Conservation (phyloP, 2,888 invertebrate genomes). For the Polylopha cassiicola region DNA sequence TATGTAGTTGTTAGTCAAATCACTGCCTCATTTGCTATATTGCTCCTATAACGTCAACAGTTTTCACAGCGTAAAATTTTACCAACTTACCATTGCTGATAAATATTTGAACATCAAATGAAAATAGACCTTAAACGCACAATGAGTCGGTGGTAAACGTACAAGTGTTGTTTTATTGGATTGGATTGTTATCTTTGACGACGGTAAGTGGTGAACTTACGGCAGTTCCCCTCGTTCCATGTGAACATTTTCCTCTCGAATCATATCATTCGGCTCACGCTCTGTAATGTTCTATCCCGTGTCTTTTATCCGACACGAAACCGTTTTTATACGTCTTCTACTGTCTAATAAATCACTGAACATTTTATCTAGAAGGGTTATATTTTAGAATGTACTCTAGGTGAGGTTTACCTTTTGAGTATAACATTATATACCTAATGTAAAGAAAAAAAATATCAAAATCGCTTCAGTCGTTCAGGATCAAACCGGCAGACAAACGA, state of each 20-base stretch:
- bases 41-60: slow-evolving; percentile 9
- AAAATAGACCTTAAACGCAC: slow-evolving; percentile 4
- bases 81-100: slow-evolving; percentile 8
- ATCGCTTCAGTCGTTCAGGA: too few species aligned
- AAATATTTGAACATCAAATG: background rate
- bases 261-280: slow-evolving; percentile 19
- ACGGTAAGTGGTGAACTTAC: slow-evolving; percentile 16
- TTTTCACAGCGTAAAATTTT: slow-evolving; percentile 21
- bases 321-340: slow-evolving; percentile 14
- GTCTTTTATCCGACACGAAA: slow-evolving; percentile 16
- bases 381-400: background rate
- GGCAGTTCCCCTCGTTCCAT: slow-evolving; percentile 15
- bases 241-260: slow-evolving; percentile 16
- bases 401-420: slow-evolving; percentile 2
- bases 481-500: too few species aligned
- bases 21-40: slow-evolving; percentile 17
- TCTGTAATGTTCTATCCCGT: slow-evolving; percentile 13
- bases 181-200: slow-evolving; percentile 3
- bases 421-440: too few species aligned
- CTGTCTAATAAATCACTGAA: slow-evolving; percentile 13
- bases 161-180: slow-evolving; percentile 1
- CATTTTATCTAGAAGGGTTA: slow-evolving; percentile 6
- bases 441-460: too few species aligned
- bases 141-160: background rate
- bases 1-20: slow-evolving; percentile 18